These are phyloP conservation scores for Harpalus rubripes DNA, from an alignment of 2,888 invertebrate species.

Conservation along the genomic window DNA sequence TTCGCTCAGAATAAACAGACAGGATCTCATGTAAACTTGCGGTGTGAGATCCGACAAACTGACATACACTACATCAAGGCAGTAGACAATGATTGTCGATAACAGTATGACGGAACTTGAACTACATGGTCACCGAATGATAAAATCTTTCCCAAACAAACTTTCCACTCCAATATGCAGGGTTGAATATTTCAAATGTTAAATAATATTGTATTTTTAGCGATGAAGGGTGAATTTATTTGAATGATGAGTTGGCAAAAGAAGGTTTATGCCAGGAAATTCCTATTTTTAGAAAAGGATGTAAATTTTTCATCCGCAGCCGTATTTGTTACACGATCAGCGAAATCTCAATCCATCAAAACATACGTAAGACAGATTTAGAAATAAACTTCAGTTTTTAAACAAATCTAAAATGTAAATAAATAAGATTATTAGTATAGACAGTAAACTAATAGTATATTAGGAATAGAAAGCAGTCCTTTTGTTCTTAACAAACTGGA, in stretches of 20 bases:
- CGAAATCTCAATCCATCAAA: not conserved
- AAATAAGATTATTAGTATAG: no score
- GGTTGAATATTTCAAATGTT: conserved; percentile 31
- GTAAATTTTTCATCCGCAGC: not conserved
- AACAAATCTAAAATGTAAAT: no score
- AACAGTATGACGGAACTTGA: conserved; percentile 14
- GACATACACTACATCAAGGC: not conserved
- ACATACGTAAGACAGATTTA: not conserved
- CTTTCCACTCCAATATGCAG: conserved; percentile 28
- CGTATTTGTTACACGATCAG: not conserved
- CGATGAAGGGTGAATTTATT: conserved; percentile 20
- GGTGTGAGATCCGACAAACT: conserved; percentile 17
- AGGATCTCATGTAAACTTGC: conserved; percentile 36
- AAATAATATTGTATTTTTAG: conserved; percentile 38
- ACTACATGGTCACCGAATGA: conserved; percentile 4
- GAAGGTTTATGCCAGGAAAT: not conserved
- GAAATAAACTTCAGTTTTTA: not conserved
- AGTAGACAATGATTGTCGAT: conserved; percentile 16
- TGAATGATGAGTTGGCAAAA: conserved; percentile 29
- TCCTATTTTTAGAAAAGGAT: not conserved
- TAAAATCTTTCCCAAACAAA: conserved; percentile 44
- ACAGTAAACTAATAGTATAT: no score
- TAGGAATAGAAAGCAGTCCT: no score
- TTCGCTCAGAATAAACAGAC: conserved; percentile 33
- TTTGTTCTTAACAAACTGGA: no score